Evolutionary conservation across 2,888 invertebrate species (phyloP).

Genomic region (Thecocarcelia acutangulata): DNA sequence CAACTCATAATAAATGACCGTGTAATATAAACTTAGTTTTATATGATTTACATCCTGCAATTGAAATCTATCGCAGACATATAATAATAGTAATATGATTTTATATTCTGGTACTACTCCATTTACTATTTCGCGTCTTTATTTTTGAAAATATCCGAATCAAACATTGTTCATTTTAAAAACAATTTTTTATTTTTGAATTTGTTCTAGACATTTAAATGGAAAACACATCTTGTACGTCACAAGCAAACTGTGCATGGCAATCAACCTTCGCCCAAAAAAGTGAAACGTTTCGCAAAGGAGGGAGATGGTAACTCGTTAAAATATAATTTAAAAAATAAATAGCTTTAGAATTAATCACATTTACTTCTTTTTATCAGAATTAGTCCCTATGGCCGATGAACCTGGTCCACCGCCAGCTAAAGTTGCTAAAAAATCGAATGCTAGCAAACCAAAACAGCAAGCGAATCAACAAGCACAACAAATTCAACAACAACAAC

Average conservation of each 20-base stretch:
- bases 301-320: constrained; percentile 78
- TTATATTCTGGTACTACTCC: too few species aligned
- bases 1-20: too few species aligned
- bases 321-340: not conserved
- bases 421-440: constrained; percentile 79
- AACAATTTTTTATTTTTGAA: too few species aligned
- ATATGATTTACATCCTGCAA: too few species aligned
- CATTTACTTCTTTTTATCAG: constrained; percentile 61
- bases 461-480: constrained; percentile 66
- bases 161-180: too few species aligned
- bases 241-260: constrained; percentile 81
- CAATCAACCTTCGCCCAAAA: constrained; percentile 79
- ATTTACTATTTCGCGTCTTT: too few species aligned
- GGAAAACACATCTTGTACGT: constrained; percentile 81
- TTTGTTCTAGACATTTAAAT: constrained; percentile 78
- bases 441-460: constrained; percentile 78
- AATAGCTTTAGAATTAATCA: not conserved
- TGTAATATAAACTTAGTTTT: too few species aligned
- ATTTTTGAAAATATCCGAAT: too few species aligned
- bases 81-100: too few species aligned
- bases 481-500: constrained; percentile 70
- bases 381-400: constrained; percentile 78
- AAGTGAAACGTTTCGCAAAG: constrained; percentile 79
- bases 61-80: too few species aligned
- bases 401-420: constrained; percentile 81